Base-by-base conservation (phyloP, 2,888 invertebrate species). In the Lepidonotus clava region DNA sequence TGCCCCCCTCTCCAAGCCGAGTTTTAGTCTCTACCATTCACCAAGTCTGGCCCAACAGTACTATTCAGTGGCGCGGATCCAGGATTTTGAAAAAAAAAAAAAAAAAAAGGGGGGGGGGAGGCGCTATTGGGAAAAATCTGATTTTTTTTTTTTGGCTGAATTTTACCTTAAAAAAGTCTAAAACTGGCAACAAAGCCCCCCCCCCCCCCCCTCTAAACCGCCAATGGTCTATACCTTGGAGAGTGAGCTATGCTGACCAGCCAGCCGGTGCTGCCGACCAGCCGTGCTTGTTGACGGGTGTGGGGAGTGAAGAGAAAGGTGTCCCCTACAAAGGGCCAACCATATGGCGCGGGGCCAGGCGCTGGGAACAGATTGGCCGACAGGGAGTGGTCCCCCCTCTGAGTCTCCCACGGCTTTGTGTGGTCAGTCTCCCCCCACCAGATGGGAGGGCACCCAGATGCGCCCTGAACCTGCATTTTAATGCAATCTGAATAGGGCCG, bases 321-420 rank as follows among this genome's bases (percentile, higher is more conserved):
- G 46, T 8, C n/a, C n/a, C n/a, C 18, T 38, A 71, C 71, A 71
- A 71, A 71, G 71, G 18, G 36, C 8, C 21, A 34, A 71, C 34
- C 71, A 71, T 71, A 71, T 71, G 71, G 36, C 71, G 71, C 6
- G 5, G 56, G 28, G n/a, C n/a, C n/a, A n/a, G n/a, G n/a, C n/a
- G n/a, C n/a, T 61, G 61, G 61, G 61, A 61, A 61, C 61, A 61
- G 61, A 61, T 61, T 61, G 61, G 24, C 28, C 28, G 24, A n/a
- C 11, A 61, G 61, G 11, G 61, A 2, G n/a, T 11, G 11, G 28
- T 28, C n/a, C 71, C 71, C 21, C 71, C 56, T n/a, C 14, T 56
- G 5, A 24, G 14, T 38, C 21, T 21, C 71, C 8, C 34, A 46
- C 56, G 14, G 56, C 38, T 36, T 71, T 71, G 71, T 71, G 38